phyloP scores from a whole-genome alignment of 37 sponge, comb jelly and placozoan genomes.

The Mnemiopsis leidyi region DNA sequence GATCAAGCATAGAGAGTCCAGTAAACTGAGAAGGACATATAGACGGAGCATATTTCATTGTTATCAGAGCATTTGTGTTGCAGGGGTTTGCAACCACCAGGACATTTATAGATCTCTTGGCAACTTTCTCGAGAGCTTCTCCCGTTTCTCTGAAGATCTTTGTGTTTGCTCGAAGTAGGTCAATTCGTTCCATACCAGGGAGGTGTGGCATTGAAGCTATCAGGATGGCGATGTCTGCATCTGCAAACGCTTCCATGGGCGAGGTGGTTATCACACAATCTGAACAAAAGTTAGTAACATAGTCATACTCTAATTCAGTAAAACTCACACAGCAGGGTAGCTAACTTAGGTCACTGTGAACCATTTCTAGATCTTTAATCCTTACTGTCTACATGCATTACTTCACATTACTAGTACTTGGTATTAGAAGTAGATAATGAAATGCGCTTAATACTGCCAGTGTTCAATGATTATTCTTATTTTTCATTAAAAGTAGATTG shows the following conservation, averaged over 20 bases:
- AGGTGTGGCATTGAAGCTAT: slow-evolving; percentile 65
- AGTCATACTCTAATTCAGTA: no score
- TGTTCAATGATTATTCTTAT: no score
- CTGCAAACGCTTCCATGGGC: background rate
- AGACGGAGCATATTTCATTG: slow-evolving; percentile 14
- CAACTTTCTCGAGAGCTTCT: slow-evolving; percentile 77
- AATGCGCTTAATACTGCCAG: no score
- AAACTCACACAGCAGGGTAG: no score
- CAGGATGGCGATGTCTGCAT: background rate
- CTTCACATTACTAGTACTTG: no score
- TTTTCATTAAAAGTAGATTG: no score
- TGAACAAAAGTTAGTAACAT: no score
- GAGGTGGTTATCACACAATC: background rate
- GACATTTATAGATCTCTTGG: slow-evolving; percentile 94
- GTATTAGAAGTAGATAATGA: no score
- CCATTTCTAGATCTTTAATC: no score
- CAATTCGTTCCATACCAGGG: slow-evolving; percentile 94
- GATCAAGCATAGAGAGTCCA: background rate
- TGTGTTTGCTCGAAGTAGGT: slow-evolving; percentile 90
- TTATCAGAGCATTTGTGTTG: slow-evolving; percentile 15
- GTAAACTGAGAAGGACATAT: background rate
- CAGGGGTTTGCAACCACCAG: slow-evolving; percentile 17
- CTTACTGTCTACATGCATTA: no score
- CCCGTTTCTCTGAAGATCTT: slow-evolving; percentile 92
- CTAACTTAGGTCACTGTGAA: no score